A percentile compares a stretch with the other conserved stretches of the same genome.
Evolutionary conservation across 2,113 vertebrate species (phyloP).

Genomic region (Mixornis gularis): DNA sequence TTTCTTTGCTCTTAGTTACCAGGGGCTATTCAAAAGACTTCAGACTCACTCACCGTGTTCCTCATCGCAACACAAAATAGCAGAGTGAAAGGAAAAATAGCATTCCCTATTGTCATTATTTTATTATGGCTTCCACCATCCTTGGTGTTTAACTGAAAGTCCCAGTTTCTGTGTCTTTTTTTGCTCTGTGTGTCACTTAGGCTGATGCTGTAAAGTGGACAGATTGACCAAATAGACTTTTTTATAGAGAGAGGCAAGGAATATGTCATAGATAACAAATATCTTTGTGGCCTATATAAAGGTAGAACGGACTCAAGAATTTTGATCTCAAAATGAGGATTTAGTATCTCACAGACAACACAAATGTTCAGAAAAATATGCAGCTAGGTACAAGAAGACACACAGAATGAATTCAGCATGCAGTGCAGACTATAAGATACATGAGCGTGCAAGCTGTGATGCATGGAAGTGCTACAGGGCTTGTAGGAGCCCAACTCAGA

Average conservation of each 20-base stretch:
- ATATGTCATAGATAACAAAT: background rate
- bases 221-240: background rate
- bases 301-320: background rate
- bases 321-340: conserved; percentile 2
- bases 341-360: background rate
- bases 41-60: background rate
- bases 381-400: background rate
- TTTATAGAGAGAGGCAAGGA: background rate
- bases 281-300: background rate
- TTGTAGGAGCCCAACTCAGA: background rate
- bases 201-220: background rate
- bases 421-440: background rate
- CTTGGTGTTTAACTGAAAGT: background rate
- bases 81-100: background rate
- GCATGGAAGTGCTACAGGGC: background rate
- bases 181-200: background rate
- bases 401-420: background rate
- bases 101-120: background rate
- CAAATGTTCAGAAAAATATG: background rate
- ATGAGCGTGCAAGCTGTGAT: background rate
- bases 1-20: conserved; percentile 26
- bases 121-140: background rate
- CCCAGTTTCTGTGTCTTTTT: background rate
- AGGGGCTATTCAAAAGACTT: background rate
- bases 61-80: background rate